Evolutionary conservation across 1,140 invertebrate genomes (phyloP).

Genomic region (Drosophila punjabiensis): DNA sequence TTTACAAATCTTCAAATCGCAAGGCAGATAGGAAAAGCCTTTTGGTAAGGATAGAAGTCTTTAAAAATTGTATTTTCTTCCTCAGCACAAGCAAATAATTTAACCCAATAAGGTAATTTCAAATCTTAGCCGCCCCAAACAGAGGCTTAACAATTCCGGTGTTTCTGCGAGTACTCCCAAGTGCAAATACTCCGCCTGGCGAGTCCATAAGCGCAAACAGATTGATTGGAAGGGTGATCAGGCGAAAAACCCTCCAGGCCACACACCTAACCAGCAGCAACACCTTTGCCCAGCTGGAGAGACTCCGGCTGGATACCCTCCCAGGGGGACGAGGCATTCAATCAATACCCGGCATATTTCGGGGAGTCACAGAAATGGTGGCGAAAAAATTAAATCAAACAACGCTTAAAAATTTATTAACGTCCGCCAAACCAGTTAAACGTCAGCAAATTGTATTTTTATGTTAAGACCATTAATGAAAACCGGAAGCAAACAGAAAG

Average conservation of each 20-base stretch:
- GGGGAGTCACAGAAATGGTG: slow-evolving; percentile 16
- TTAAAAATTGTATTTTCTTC: background rate
- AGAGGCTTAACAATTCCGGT: background rate
- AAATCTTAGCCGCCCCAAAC: background rate
- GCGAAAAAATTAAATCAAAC: slow-evolving; percentile 69
- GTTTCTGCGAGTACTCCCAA: slow-evolving; percentile 12
- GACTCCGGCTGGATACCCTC: slow-evolving; percentile 12
- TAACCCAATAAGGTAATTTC: background rate
- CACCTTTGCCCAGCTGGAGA: slow-evolving; percentile 24
- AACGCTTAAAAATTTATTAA: slow-evolving; percentile 80
- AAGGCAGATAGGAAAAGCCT: background rate
- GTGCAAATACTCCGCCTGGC: slow-evolving; percentile 16
- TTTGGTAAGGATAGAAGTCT: background rate
- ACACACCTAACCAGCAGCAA: slow-evolving; percentile 31
- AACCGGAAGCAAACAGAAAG: slow-evolving; percentile 75
- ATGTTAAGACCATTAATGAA: slow-evolving; percentile 83
- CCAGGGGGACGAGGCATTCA: slow-evolving; percentile 21
- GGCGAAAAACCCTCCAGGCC: slow-evolving; percentile 31
- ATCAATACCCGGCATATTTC: slow-evolving; percentile 36
- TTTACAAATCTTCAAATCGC: background rate
- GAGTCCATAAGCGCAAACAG: slow-evolving; percentile 44
- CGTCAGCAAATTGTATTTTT: slow-evolving; percentile 82
- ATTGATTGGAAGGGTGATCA: slow-evolving; percentile 55
- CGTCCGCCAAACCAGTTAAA: slow-evolving; percentile 74
- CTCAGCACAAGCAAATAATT: background rate